Evolutionary conservation across 2,888 invertebrate species (phyloP), one percentile per base, ranked within the genome.

Genomic region (Eristalis intricaria): DNA sequence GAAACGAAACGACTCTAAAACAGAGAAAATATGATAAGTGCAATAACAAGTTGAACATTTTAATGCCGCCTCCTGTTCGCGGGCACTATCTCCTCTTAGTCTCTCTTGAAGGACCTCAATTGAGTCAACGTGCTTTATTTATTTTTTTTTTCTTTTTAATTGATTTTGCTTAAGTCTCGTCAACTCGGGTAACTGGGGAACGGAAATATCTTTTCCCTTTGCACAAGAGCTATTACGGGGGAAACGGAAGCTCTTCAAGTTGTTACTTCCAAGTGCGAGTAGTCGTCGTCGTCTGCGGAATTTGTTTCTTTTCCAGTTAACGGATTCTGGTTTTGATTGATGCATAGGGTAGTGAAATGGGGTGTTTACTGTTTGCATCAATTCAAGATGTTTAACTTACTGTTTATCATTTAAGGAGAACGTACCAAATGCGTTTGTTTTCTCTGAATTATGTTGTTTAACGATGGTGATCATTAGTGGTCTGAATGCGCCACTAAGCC

Each of bases 111-210:
- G 19, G 35, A 19, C n/a, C 64, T 64, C 32, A 63, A 63, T 63
- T 64, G 35, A 64, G 35, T 64, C 32, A 64, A 35, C 32, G 64
- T 50, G n/a, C 19, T n/a, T n/a, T n/a, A n/a, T n/a, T n/a, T 50
- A n/a, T 19, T 50, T 50, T 64, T 22, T 61, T 26, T 29, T 61
- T 15, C 10, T 61, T 61, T 61, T 35, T 35, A 64, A 64, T 64
- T 64, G 35, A 64, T 32, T 29, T 35, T 35, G 8, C 32, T 32
- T 64, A 32, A 64, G 32, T 35, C 64, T 64, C 35, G 7, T 35
- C 23, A 64, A 64, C 32, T 35, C 35, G n/a, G n/a, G n/a, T n/a
- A n/a, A n/a, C 32, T 64, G 22, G 64, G 29, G 35, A 10, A 26
- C 29, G 29, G 64, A 64, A 64, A 19, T 35, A 35, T 19, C 29